phyloP scores from a whole-genome alignment of 2,888 invertebrate species.

The Micropterix aruncella region DNA sequence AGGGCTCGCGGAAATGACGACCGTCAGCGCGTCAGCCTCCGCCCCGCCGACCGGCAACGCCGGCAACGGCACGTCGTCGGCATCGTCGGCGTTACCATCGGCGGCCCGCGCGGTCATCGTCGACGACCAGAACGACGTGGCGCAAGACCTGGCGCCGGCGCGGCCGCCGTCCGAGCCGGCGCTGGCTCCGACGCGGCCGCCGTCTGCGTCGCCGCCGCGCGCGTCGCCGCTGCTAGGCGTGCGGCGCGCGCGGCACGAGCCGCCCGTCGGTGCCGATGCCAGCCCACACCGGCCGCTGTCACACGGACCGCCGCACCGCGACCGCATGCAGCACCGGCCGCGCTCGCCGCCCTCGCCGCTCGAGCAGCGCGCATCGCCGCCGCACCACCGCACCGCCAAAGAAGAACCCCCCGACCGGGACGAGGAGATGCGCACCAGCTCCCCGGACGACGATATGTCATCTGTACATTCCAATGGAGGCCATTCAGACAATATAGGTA shows the following conservation, averaged over 20 bases:
- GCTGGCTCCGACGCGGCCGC: conserved; percentile 18
- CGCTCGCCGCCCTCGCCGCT: conserved; percentile 1
- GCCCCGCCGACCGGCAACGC: conserved; percentile 32
- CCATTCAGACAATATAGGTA: conserved; percentile 40
- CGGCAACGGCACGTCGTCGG: conserved; percentile 23
- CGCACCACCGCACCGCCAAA: conserved; percentile 38
- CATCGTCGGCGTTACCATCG: too few relatives aligned
- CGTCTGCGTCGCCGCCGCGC: conserved; percentile 33
- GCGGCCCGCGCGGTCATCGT: conserved; percentile 13
- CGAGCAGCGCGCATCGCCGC: conserved; percentile 25
- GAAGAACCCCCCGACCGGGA: conserved; percentile 39
- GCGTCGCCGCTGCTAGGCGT: conserved; percentile 34
- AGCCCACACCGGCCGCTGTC: too few relatives aligned
- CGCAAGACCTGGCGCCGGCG: conserved; percentile 13
- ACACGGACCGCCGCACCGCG: conserved; percentile 16
- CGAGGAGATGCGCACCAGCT: conserved; percentile 36
- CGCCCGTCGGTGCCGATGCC: too few relatives aligned
- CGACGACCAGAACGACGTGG: conserved; percentile 12
- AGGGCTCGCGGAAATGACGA: conserved; percentile 87
- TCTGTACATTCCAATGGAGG: conserved; percentile 39
- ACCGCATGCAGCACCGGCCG: conserved; percentile 18
- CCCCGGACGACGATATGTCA: conserved; percentile 43
- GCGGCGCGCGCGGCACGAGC: conserved; percentile 21
- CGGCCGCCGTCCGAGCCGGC: conserved; percentile 23
- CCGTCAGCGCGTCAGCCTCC: conserved; percentile 50